These are phyloP conservation scores for Liolophura sinensis DNA, from an alignment of 1,140 invertebrate genomes.

Conservation along the genomic window DNA sequence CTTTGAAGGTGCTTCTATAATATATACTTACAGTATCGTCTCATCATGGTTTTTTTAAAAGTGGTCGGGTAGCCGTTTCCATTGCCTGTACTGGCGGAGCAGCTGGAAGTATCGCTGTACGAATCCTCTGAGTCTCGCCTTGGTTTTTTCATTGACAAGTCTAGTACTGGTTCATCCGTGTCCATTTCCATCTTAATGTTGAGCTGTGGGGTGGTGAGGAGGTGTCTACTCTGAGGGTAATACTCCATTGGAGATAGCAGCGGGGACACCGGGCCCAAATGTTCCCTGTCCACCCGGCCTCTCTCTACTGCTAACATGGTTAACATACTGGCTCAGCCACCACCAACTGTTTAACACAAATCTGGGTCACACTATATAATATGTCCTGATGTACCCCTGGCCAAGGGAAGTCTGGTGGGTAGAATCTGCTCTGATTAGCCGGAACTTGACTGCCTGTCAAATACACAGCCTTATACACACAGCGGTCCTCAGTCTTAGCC, in stretches of 20 bases:
- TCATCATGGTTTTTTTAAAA: constrained; percentile 30
- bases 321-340: too few relatives aligned
- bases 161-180: constrained; percentile 19
- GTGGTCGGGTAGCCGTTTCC: constrained; percentile 16
- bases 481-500: too few relatives aligned
- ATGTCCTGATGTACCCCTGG: too few relatives aligned
- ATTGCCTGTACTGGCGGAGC: not conserved
- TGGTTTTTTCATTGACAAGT: constrained; percentile 27
- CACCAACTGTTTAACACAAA: too few relatives aligned
- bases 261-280: constrained; percentile 3
- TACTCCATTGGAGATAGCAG: constrained; percentile 1
- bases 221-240: not conserved
- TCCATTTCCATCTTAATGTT: too few relatives aligned
- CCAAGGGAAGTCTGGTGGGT: too few relatives aligned
- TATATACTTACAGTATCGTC: constrained; percentile 33
- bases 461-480: too few relatives aligned
- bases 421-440: too few relatives aligned
- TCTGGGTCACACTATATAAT: too few relatives aligned
- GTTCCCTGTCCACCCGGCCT: too few relatives aligned
- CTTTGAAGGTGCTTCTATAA: not conserved
- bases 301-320: too few relatives aligned
- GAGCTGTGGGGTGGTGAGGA: constrained; percentile 1
- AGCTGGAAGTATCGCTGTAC: constrained; percentile 5
- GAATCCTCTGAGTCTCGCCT: constrained; percentile 10
- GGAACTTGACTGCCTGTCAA: too few relatives aligned